Base-by-base conservation (phyloP, 2,113 vertebrate species). In the Macrotus californicus region DNA sequence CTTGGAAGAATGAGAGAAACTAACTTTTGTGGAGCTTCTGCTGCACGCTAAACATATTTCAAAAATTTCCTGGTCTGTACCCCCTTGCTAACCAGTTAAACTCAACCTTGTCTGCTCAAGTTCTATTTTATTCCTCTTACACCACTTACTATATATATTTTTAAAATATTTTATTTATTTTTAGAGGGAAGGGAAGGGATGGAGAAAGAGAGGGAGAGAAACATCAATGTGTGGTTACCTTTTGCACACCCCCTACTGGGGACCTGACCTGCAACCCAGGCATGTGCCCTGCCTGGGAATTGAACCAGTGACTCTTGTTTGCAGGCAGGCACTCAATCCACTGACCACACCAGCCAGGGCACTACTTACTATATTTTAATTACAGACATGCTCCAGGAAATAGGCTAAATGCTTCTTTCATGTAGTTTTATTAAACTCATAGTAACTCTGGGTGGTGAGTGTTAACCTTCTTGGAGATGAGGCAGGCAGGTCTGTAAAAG, bases 51-150 rank as follows among this genome's bases (percentile, higher is more conserved):
- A 46, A 54, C 41, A 1, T 43, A 16, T 43, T n/a, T 13, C 11
- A 29, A 59, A 56, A 46, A 13, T 6, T 21, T 72, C 34, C 34
- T 59, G 39, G 46, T 69, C 76, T 1, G 1, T 4, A 4, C 29
- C 15, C 14, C 2, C 7, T 41, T 56, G 39, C 59, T 39, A 14
- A 0, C 5, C 26, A 12, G n/a, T 12, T 41, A 52, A 19, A 22
- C 18, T n/a, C 29, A 5, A 0, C 19, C 73, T 22, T 80, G 24
- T 52, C 43, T 66, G 48, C 34, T 22, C 26, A 54, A 11, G 50
- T 21, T 50, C 59, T n/a, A 4, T 41, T 22, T 18, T 61, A 36
- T 26, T 75, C 24, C 21, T 80, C 67, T 64, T 29, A 34, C 0
- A 39, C 24, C 41, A 16, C 36, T 18, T 67, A 77, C 9, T 48